A percentile compares a stretch with the other conserved stretches of the same genome.
Evolutionary conservation across 2,113 vertebrate species (phyloP).

Genomic region (Callithrix jacchus): DNA sequence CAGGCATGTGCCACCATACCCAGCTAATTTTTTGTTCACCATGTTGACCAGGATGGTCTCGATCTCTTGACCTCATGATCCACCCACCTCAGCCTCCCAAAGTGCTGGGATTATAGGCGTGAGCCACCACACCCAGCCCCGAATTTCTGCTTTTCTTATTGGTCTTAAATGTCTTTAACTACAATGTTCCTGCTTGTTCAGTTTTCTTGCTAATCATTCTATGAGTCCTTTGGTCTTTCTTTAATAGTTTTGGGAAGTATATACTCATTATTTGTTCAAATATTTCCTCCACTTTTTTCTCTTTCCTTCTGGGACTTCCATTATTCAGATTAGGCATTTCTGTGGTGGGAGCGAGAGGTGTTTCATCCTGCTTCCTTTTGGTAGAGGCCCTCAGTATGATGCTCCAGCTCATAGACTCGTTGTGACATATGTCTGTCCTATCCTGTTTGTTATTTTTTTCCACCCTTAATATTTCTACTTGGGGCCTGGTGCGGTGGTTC

Average conservation of each 20-base stretch:
- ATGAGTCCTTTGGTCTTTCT: not conserved
- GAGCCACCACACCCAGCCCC: no score
- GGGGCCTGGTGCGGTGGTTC: accelerated
- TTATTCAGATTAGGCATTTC: not conserved
- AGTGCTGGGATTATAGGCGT: no score
- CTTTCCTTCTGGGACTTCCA: not conserved
- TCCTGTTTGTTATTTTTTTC: not conserved
- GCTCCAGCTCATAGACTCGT: no score
- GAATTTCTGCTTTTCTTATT: not conserved
- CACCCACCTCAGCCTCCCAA: no score
- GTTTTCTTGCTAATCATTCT: not conserved
- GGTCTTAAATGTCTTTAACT: not conserved
- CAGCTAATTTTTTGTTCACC: no score
- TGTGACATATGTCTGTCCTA: not conserved
- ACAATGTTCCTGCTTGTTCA: not conserved
- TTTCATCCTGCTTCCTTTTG: not conserved
- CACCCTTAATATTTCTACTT: not conserved
- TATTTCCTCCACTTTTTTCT: no score
- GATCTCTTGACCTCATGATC: no score
- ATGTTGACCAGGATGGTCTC: no score
- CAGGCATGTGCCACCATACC: no score
- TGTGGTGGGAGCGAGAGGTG: accelerated
- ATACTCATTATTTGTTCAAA: not conserved
- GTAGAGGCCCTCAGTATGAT: not conserved
- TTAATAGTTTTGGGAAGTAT: not conserved